Percentiles rank a stretch among this genome's conserved stretches.
These are phyloP conservation scores for Leptura quadrifasciata DNA, from an alignment of 2,888 invertebrate species.

Conservation along the genomic window DNA sequence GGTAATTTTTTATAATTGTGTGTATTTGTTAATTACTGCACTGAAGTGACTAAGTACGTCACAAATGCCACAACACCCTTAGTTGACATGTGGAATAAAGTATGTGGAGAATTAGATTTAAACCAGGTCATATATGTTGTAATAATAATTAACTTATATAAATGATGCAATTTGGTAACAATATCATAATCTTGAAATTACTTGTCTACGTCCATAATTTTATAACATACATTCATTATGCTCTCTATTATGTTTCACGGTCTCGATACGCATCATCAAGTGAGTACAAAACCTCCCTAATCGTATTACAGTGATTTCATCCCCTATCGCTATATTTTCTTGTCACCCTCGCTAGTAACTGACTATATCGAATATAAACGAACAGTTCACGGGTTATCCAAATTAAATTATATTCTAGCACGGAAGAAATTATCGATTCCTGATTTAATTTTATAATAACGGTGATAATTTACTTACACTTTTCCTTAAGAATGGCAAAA, in stretches of 20 bases:
- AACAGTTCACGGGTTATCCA: constrained; percentile 38
- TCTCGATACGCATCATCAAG: constrained; percentile 54
- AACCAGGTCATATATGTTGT: too few species aligned
- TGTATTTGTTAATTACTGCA: too few species aligned
- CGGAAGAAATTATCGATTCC: neutral
- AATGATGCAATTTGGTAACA: too few species aligned
- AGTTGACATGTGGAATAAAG: too few species aligned
- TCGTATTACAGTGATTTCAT: constrained; percentile 53
- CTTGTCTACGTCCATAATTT: constrained; percentile 15
- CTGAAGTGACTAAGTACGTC: too few species aligned
- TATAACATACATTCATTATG: constrained; percentile 19
- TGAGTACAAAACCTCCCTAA: constrained; percentile 55
- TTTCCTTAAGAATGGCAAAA: too few species aligned
- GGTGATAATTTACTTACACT: too few species aligned
- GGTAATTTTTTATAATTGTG: too few species aligned
- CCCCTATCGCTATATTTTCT: constrained; percentile 48
- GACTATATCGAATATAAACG: constrained; percentile 49
- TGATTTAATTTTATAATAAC: neutral
- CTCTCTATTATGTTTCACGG: constrained; percentile 53
- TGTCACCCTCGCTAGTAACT: constrained; percentile 44
- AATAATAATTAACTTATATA: too few species aligned
- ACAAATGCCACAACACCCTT: too few species aligned
- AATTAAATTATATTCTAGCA: constrained; percentile 22
- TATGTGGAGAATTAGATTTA: too few species aligned
- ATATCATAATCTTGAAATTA: neutral